phyloP scores from a whole-genome alignment of 2,113 vertebrate genomes.

The Esox niger region DNA sequence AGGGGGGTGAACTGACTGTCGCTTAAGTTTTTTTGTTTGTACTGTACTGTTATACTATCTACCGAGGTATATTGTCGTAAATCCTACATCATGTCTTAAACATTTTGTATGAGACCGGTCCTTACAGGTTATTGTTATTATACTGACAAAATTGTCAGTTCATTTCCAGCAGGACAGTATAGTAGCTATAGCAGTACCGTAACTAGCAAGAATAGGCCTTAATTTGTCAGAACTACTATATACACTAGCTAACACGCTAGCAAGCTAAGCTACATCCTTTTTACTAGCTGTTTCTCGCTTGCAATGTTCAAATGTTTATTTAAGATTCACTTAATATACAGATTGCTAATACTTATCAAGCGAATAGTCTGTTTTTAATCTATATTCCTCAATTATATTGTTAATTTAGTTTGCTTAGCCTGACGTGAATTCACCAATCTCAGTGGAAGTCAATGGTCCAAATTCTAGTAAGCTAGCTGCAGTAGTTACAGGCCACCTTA shows the following conservation, averaged over 20 bases:
- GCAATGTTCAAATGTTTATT: not conserved
- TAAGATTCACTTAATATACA: not conserved
- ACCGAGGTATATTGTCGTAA: not conserved
- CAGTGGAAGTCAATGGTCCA: too few species aligned
- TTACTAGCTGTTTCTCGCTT: not conserved
- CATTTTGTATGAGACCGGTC: not conserved
- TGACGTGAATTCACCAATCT: too few species aligned
- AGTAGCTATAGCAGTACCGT: constrained; percentile 4
- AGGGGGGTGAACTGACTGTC: too few species aligned
- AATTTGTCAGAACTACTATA: too few species aligned
- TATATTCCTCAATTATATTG: too few species aligned
- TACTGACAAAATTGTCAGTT: not conserved
- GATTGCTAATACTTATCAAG: not conserved
- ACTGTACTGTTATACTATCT: too few species aligned
- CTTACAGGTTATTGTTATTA: not conserved
- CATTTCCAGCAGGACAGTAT: not conserved
- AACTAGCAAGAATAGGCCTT: not conserved
- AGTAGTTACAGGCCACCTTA: too few species aligned
- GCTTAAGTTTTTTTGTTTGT: too few species aligned
- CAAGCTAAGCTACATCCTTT: not conserved
- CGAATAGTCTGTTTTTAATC: too few species aligned
- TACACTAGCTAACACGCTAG: too few species aligned
- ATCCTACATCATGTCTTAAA: not conserved
- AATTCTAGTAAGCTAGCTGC: too few species aligned
- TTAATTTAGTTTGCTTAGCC: too few species aligned